phyloP scores from a whole-genome alignment of 2,797 vertebrate species.

The Gadopsis bispinosus region DNA sequence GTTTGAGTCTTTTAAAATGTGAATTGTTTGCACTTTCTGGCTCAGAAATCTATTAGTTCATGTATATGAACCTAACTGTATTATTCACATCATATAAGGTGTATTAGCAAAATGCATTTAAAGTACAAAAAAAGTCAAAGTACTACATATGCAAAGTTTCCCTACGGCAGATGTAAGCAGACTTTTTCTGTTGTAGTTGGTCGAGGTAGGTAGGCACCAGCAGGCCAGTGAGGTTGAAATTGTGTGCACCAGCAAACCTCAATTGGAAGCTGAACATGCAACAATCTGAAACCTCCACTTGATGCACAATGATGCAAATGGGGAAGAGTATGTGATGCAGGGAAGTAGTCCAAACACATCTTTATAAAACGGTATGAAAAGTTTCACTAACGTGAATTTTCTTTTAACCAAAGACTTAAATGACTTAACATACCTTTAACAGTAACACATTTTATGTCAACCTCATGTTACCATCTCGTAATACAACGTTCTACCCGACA shows the following conservation, averaged over 20 bases:
- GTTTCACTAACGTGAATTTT: neutral
- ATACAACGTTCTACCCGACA: neutral
- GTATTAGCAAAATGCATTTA: neutral
- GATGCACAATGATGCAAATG: neutral
- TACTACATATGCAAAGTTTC: neutral
- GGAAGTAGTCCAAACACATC: neutral
- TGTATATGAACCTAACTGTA: neutral
- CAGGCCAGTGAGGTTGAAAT: neutral
- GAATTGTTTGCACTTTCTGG: neutral
- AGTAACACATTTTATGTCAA: neutral
- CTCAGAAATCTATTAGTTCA: neutral
- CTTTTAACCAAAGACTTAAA: neutral
- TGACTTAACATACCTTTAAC: neutral
- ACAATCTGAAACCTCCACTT: slow-evolving; percentile 30
- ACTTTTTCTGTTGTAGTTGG: too few species aligned
- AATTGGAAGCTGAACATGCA: slow-evolving; percentile 62
- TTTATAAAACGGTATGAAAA: neutral
- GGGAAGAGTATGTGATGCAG: neutral
- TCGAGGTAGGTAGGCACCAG: neutral
- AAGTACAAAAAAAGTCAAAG: neutral
- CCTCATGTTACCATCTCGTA: neutral
- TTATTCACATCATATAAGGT: neutral
- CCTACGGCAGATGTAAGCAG: too few species aligned
- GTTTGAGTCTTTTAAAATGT: neutral
- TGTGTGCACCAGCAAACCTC: slow-evolving; percentile 38